Percentiles rank a stretch among this genome's conserved stretches.
Conservation (phyloP, 2,888 invertebrate genomes). For the Cataglyphis livida region DNA sequence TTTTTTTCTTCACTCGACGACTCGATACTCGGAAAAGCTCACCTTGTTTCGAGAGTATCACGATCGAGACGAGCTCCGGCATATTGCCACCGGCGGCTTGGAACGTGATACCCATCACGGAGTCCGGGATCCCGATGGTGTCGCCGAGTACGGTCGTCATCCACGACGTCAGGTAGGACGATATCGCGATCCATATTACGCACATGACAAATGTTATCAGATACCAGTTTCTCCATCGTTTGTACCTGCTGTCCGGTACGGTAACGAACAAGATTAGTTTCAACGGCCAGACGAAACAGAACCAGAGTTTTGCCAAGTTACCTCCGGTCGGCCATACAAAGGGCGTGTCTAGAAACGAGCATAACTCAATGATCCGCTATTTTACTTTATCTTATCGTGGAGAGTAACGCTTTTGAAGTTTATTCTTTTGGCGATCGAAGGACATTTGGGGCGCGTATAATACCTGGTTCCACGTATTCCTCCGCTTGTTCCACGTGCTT, state of each 20-base stretch:
- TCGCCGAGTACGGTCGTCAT: constrained; percentile 95
- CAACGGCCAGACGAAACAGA: constrained; percentile 91
- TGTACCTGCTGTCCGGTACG: constrained; percentile 89
- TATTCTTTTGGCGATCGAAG: background rate
- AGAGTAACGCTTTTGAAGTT: background rate
- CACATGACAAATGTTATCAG: constrained; percentile 94
- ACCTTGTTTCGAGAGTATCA: constrained; percentile 95
- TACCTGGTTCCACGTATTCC: constrained; percentile 80
- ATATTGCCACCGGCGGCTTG: constrained; percentile 96
- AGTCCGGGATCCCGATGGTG: constrained; percentile 93
- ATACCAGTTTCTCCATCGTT: constrained; percentile 88
- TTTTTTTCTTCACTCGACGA: background rate
- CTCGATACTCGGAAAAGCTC: constrained; percentile 69
- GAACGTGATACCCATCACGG: constrained; percentile 96
- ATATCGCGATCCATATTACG: constrained; percentile 93
- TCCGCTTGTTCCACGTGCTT: constrained; percentile 55
- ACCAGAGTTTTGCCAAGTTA: constrained; percentile 87
- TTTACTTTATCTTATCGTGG: background rate
- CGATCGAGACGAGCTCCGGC: constrained; percentile 93
- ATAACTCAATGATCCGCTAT: background rate
- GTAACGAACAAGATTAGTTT: constrained; percentile 89
- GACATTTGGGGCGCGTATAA: background rate
- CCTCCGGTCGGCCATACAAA: constrained; percentile 75
- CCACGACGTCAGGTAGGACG: constrained; percentile 96
- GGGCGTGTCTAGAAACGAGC: constrained; percentile 74